A percentile compares a stretch with the other conserved stretches of the same genome.
Conservation (phyloP, 2,113 vertebrate genomes). For the Ictalurus punctatus region DNA sequence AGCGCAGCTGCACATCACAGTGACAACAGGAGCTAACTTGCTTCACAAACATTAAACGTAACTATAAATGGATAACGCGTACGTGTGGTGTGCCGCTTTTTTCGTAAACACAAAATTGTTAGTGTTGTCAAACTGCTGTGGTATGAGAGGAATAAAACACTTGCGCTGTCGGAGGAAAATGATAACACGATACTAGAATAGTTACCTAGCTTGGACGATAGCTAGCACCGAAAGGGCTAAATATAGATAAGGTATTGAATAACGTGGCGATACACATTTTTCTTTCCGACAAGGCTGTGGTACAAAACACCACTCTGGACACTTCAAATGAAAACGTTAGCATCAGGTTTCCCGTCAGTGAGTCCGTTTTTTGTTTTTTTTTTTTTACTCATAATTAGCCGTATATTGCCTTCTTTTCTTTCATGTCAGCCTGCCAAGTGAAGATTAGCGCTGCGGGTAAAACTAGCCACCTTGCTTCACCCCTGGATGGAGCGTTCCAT, state of each 20-base stretch:
- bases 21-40: not conserved
- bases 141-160: too few relatives aligned
- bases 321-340: not conserved
- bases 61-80: not conserved
- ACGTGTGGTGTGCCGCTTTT: too few relatives aligned
- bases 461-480: conserved; percentile 9
- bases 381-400: conserved; percentile 2
- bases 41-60: too few relatives aligned
- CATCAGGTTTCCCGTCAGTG: conserved; percentile 4
- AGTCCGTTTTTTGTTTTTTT: not conserved
- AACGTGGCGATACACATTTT: too few relatives aligned
- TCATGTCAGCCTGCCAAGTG: conserved; percentile 20
- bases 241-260: not conserved
- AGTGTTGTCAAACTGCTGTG: too few relatives aligned
- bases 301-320: not conserved
- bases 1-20: too few relatives aligned
- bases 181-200: not conserved
- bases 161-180: not conserved
- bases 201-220: not conserved
- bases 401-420: conserved; percentile 19
- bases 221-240: not conserved
- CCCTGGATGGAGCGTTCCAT: conserved; percentile 59
- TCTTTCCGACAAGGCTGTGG: not conserved
- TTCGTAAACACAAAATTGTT: too few relatives aligned
- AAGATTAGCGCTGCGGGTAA: conserved; percentile 19